Percentiles rank a stretch among this genome's conserved stretches.
phyloP scores from a whole-genome alignment of 2,113 vertebrate genomes.

The Australoheros scitulus region DNA sequence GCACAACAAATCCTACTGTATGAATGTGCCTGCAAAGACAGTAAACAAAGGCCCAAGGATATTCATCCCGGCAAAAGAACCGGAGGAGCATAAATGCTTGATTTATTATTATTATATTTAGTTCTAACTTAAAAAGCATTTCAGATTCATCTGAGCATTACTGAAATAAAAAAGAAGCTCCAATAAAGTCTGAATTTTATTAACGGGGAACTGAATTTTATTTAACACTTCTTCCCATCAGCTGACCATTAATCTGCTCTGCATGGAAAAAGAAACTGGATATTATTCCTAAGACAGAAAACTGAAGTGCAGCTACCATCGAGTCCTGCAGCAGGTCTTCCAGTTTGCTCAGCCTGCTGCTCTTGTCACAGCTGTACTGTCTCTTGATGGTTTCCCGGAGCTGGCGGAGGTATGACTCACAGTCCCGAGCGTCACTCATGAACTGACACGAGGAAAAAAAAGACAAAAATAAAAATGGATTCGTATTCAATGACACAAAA shows the following conservation, averaged over 20 bases:
- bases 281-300: background rate
- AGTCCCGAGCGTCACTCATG: slow-evolving; percentile 89
- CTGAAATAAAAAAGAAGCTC: too few species aligned
- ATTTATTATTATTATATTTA: too few species aligned
- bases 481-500: background rate
- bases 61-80: too few species aligned
- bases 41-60: too few species aligned
- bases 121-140: too few species aligned
- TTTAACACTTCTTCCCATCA: background rate
- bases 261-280: background rate
- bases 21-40: background rate
- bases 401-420: slow-evolving; percentile 89
- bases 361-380: slow-evolving; percentile 94
- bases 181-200: too few species aligned
- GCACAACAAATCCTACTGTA: background rate
- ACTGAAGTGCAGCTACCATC: slow-evolving; percentile 82
- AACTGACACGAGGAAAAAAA: slow-evolving; percentile 78
- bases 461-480: background rate
- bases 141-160: too few species aligned
- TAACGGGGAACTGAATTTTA: background rate
- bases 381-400: slow-evolving; percentile 96
- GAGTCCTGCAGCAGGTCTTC: slow-evolving; percentile 98
- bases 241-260: fast-evolving
- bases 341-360: slow-evolving; percentile 89
- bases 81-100: too few species aligned